Evolutionary conservation across 2,888 invertebrate species (phyloP), one percentile per base, ranked within the genome.

Genomic region (Oxystoma pomonae): DNA sequence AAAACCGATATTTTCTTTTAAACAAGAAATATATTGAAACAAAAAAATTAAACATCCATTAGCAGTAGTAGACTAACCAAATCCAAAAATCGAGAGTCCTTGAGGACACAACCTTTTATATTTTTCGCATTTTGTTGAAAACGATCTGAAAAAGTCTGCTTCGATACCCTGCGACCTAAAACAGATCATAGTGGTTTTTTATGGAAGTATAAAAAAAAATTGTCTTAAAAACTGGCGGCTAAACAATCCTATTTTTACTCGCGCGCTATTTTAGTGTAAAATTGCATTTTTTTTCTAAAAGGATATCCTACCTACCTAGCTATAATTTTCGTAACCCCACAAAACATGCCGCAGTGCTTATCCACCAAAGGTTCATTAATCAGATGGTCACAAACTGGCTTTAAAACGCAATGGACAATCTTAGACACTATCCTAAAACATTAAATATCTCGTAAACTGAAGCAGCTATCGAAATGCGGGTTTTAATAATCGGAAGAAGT

Each of bases 331-430:
- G 74, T 74, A 18, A 80, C 74, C 64, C 74, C 74, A 67, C 80
- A 80, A 55, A 79, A 74, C 56, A 80, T 69, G 7, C 80, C 80
- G 68, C 79, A 79, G 12, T 70, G 71, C 3, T 72, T 67, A 2
- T 70, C 67, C 3, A 65, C 57, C 21, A 69, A 66, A 3, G 63
- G 62, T 20, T 75, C 68, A 58, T 57, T 65, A 0, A 65, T 62
- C 18, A 75, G 66, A 1, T 69, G 67, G 55, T 73, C 67, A 51
- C 78, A 75, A 21, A 76, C 63, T 60, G 75, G 68, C 58, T 70
- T 75, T 56, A 77, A 68, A 2, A 75, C 61, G 62, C 78, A 79
- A 12, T 76, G 73, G 16, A 75, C 74, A 50, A 71, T 73, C 18
- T 68, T 61, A 5, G 69, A 59, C 56, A 72, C 72, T 19, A 70